Base-by-base conservation (phyloP, 2,797 vertebrate genomes). In the Xerus rutilus region DNA sequence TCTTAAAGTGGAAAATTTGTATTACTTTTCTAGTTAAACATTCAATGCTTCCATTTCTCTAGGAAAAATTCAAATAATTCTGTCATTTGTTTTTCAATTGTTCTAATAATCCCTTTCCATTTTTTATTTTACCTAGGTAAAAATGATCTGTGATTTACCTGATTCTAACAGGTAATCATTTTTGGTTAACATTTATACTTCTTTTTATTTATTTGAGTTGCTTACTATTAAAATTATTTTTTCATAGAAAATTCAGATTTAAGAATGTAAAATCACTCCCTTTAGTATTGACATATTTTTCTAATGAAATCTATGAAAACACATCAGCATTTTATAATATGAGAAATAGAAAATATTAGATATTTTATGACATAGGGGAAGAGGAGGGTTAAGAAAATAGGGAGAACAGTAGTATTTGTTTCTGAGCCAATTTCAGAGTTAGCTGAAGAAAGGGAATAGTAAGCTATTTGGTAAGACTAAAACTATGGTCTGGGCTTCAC, bases 11-110 rank as follows among this genome's bases (percentile, higher is more conserved):
- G 20, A 85, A 81, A 94, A 69, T 39, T 3, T 28, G 25, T 39
- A 43, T 32, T 83, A 45, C 57, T 96, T 86, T 85, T 23, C 45
- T 47, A 93, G 28, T 94, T 89, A 94, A 94, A 90, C 7, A 82
- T 17, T 28, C 11, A 82, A 49, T 12, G 54, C 86, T 82, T 81
- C 52, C 49, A 30, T 94, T 94, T 89, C 62, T 30, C 30, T 82
- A 14, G 20, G 52, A 74, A 85, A 74, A n/a, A 0, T 86, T 94
- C 23, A 90, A 85, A 49, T 74, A 65, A 79, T 74, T 79, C 39
- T 59, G 14, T 15, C 47, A 79, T 14, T 78, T 85, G 47, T 83
- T 67, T 81, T 39, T 78, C 54, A 79, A 43, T 69, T 79, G 87
- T 76, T 92, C 45, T 59, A 88, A 72, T 49, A 74, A 57, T 78